A percentile compares a stretch with the other conserved stretches of the same genome.
Evolutionary conservation across 2,113 vertebrate species (phyloP).

Genomic region (Percina caprodes): DNA sequence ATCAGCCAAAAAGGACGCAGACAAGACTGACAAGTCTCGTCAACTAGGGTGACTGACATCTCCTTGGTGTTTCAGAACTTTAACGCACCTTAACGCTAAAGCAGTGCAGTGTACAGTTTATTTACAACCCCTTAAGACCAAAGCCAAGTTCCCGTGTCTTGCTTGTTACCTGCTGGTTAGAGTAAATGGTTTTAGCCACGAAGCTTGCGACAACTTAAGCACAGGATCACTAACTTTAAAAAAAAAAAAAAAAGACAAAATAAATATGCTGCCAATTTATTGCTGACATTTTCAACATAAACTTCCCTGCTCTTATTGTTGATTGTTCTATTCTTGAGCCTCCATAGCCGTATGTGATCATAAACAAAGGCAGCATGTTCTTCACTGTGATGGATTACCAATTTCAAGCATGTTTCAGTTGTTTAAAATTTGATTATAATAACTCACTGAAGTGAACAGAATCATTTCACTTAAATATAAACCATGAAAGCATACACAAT

Average conservation of each 20-base stretch:
- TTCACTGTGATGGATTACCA: background rate
- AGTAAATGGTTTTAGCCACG: too few relatives aligned
- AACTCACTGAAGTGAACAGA: background rate
- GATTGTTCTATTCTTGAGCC: slow-evolving; percentile 10
- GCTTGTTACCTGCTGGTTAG: too few relatives aligned
- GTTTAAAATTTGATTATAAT: background rate
- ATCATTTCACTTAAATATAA: background rate
- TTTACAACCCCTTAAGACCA: too few relatives aligned
- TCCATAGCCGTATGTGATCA: background rate
- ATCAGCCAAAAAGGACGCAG: too few relatives aligned
- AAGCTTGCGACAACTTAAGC: too few relatives aligned
- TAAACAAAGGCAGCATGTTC: background rate
- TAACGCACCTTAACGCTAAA: too few relatives aligned
- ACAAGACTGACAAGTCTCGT: too few relatives aligned
- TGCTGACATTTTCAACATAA: background rate
- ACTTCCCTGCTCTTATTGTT: background rate
- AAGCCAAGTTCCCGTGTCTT: too few relatives aligned
- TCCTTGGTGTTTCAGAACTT: too few relatives aligned
- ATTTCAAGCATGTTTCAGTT: background rate
- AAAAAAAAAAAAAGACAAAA: background rate
- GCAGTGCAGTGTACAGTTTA: too few relatives aligned
- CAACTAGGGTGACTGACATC: too few relatives aligned
- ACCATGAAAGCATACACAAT: background rate
- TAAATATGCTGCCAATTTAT: background rate
- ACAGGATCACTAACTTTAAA: too few relatives aligned